These are phyloP conservation scores for Tympanuchus pallidicinctus DNA, from an alignment of 2,113 vertebrate species.

Conservation along the genomic window DNA sequence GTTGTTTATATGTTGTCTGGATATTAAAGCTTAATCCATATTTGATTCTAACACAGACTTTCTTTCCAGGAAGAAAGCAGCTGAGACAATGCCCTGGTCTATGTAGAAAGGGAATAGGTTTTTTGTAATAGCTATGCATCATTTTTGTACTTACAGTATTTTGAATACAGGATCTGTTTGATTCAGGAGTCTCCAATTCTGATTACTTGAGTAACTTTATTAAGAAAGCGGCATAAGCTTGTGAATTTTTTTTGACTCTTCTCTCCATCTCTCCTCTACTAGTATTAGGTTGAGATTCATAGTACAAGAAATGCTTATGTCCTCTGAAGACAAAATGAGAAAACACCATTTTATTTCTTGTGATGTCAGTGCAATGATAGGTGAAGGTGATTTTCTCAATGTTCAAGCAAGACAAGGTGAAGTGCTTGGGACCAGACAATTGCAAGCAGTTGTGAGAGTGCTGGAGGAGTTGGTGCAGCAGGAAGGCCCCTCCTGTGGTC, in stretches of 20 bases:
- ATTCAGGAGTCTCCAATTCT: not conserved
- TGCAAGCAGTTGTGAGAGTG: not conserved
- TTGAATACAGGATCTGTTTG: not conserved
- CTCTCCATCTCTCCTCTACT: not conserved
- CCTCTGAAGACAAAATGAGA: not conserved
- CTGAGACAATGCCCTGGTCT: not conserved
- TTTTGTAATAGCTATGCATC: conserved; percentile 15
- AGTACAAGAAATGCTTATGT: not conserved
- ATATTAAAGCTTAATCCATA: conserved; percentile 35
- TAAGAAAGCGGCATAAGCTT: conserved; percentile 4
- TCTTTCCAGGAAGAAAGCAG: conserved; percentile 19
- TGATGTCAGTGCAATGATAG: not conserved
- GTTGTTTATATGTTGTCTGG: not conserved
- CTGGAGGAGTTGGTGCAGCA: fast-evolving
- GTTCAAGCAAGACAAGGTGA: not conserved
- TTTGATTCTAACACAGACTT: not conserved
- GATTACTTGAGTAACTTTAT: not conserved
- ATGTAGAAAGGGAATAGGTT: not conserved
- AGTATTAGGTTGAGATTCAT: not conserved
- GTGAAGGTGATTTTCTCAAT: not conserved
- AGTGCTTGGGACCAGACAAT: not conserved
- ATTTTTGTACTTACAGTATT: not conserved
- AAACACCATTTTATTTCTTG: not conserved
- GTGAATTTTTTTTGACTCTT: conserved; percentile 8
- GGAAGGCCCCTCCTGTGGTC: not conserved